Evolutionary conservation across 1,140 invertebrate genomes (phyloP).

Genomic region (Goniozus legneri): DNA sequence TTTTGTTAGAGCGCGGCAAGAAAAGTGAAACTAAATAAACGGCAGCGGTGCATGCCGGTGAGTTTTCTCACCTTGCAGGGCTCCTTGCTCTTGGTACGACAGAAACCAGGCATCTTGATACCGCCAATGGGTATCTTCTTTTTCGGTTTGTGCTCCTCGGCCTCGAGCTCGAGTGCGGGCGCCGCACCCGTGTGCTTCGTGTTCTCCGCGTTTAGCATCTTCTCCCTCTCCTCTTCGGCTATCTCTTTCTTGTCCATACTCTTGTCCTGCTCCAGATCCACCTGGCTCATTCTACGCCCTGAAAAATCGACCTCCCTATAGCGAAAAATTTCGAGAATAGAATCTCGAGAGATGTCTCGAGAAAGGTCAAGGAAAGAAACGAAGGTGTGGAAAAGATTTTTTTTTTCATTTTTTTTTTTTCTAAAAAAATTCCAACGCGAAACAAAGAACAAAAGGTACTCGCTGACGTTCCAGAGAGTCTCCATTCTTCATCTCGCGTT

Average conservation of each 20-base stretch:
- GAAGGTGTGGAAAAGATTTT: no score
- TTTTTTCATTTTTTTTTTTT: background rate
- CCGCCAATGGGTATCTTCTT: constrained; percentile 76
- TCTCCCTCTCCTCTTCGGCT: constrained; percentile 67
- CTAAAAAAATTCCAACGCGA: background rate
- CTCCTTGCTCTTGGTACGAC: constrained; percentile 71
- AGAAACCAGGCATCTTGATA: constrained; percentile 79
- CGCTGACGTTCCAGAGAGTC: no score
- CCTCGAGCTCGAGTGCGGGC: constrained; percentile 43
- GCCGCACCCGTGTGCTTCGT: constrained; percentile 44
- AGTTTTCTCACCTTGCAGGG: constrained; percentile 59
- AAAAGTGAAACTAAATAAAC: no score
- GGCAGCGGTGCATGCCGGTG: no score
- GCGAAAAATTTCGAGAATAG: no score
- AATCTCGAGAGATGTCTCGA: background rate
- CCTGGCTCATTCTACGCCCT: constrained; percentile 36
- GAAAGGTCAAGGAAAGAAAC: background rate
- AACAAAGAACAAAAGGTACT: background rate
- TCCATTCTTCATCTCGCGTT: no score
- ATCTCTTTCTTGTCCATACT: constrained; percentile 70
- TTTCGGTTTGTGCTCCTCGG: constrained; percentile 64
- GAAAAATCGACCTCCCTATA: no score
- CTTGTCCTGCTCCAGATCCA: constrained; percentile 40
- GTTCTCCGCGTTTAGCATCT: constrained; percentile 66
- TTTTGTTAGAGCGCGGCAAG: no score